Conservation (phyloP, 2,888 invertebrate species). For the Subacronicta megacephala region DNA sequence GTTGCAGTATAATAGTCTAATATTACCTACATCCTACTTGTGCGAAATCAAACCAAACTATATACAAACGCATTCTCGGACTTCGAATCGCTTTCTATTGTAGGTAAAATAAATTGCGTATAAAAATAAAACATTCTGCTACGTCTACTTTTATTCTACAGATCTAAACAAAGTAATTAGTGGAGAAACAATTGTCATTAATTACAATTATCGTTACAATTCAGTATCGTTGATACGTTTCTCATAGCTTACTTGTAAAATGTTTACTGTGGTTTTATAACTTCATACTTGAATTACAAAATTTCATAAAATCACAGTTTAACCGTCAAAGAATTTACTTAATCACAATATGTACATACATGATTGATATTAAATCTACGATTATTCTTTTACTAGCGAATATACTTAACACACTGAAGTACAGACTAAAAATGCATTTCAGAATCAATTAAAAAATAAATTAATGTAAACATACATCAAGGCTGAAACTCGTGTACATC, state of each 20-base stretch:
- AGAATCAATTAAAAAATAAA: conserved; percentile 47
- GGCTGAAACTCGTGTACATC: conserved; percentile 15
- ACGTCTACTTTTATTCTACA: conserved; percentile 3
- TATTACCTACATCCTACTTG: no score
- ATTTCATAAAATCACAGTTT: conserved; percentile 32
- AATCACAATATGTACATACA: conserved; percentile 34
- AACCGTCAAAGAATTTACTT: conserved; percentile 13
- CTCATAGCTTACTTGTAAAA: not conserved
- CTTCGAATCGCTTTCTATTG: not conserved
- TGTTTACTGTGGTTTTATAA: conserved; percentile 33
- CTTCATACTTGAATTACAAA: conserved; percentile 21
- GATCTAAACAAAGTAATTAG: conserved; percentile 2
- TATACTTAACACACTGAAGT: conserved; percentile 34
- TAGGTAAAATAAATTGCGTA: conserved; percentile 27
- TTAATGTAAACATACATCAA: conserved; percentile 27
- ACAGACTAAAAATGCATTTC: conserved; percentile 53
- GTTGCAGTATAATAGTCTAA: no score
- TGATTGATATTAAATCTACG: conserved; percentile 20
- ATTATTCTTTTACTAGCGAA: conserved; percentile 36
- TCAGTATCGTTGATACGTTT: conserved; percentile 16
- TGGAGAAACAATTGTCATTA: conserved; percentile 3
- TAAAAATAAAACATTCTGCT: conserved; percentile 40
- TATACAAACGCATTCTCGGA: not conserved
- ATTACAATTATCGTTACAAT: conserved; percentile 3
- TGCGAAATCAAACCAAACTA: not conserved